Base-by-base conservation (phyloP, 2,797 vertebrate genomes). In the Xenopus petersii region DNA sequence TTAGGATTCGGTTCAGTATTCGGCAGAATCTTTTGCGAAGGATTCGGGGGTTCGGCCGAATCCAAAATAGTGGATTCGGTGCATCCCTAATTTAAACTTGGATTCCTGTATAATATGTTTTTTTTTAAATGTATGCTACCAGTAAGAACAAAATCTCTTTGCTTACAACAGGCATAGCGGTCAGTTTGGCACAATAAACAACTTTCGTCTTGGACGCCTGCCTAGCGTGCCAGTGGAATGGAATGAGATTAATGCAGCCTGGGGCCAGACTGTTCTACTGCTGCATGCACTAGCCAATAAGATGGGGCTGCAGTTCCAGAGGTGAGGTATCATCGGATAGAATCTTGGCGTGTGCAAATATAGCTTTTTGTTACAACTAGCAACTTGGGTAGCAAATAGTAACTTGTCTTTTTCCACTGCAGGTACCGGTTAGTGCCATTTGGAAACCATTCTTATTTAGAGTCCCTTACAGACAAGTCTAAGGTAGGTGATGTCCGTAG, bases 181-280 rank as follows among this genome's bases (percentile, higher is more conserved):
- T 12, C 98, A 99, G 84, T 99, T 99, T 75, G 97, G 98, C 61
- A 99, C 98, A 12, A 99, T 99, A 86, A 99, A 99, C 84, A 98
- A 98, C 89, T 99, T 99, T 86, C 93, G 98, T 0, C 88, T 99
- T 70, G 98, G 98, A 54, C 94, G 98, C 2, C 93, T 99, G 65
- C 98, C 97, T 83, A 98, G 98, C 0, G 96, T 98, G 47, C 98
- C 98, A 0, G 98, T 99, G 73, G 98, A 99, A 71, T 99, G 98
- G 98, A 98, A 98, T 4, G 98, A 99, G 88, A 99, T 99, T 81
- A 99, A 98, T 0, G 97, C 98, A 8, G 98, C 98, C 51, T 99
- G 98, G 98, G 98, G 98, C 4, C 97, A 99, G 86, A 99, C 98
- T 0, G 98, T 99, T 80, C 88, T 99, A 83, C 88, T 99, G 79